These are phyloP conservation scores for Platyscapa corneri DNA, from an alignment of 1,140 invertebrate genomes.

Conservation along the genomic window DNA sequence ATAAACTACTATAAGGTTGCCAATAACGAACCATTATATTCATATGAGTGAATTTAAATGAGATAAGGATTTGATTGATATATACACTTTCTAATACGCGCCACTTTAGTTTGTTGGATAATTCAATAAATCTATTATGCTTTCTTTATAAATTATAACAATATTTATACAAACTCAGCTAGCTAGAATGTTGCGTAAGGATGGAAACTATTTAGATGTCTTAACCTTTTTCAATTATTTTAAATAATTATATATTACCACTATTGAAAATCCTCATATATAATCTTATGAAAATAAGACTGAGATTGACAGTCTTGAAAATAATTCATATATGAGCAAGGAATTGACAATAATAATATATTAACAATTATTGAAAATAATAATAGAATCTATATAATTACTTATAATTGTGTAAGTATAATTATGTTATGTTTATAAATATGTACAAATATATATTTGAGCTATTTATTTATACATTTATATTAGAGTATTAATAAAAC, in stretches of 20 bases:
- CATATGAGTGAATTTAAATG: constrained; percentile 12
- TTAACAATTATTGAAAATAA: no score
- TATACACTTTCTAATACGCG: constrained; percentile 23
- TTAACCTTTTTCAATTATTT: background rate
- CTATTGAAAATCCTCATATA: no score
- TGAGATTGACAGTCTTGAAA: no score
- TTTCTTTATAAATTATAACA: background rate
- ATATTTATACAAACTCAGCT: background rate
- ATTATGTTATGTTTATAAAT: no score
- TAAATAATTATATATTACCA: background rate
- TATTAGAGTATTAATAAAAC: no score
- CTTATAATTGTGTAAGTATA: no score
- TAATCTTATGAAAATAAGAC: no score
- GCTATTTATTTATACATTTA: no score
- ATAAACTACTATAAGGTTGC: background rate
- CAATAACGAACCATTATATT: background rate
- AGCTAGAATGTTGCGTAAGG: background rate
- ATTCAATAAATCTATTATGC: background rate
- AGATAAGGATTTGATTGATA: background rate
- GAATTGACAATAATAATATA: no score
- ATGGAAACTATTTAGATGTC: background rate
- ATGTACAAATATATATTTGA: no score
- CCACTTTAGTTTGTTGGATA: background rate
- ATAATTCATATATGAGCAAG: no score
- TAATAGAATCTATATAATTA: no score